Percentiles rank a stretch among this genome's conserved stretches.
Conservation (phyloP, 2,888 invertebrate genomes). For the Digitonthophagus gazella region DNA sequence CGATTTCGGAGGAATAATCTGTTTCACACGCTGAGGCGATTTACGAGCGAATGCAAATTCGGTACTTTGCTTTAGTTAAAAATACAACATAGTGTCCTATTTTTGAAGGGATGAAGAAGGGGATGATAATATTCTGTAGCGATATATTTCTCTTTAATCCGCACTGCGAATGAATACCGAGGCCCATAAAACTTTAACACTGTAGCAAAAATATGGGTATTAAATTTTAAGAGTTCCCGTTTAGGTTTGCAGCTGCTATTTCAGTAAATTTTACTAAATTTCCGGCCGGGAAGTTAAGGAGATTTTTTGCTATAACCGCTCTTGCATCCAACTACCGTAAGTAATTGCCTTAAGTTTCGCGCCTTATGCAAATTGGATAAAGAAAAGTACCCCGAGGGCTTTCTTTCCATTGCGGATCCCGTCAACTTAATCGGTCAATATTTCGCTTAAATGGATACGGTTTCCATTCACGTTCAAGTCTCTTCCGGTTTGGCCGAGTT, state of each 20-base stretch:
- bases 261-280: neutral
- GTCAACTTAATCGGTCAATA: neutral
- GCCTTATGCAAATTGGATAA: neutral
- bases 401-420: neutral
- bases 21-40: neutral
- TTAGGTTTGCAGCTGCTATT: too few relatives aligned
- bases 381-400: neutral
- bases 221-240: neutral
- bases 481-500: neutral
- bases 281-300: too few relatives aligned
- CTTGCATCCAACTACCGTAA: too few relatives aligned
- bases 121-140: neutral
- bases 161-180: neutral
- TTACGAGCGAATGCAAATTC: neutral
- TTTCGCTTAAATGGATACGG: neutral
- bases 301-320: too few relatives aligned
- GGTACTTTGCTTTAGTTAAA: neutral
- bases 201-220: neutral
- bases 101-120: neutral
- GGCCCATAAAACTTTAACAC: neutral
- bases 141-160: neutral
- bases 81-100: too few relatives aligned
- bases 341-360: neutral
- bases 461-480: neutral
- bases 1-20: neutral